Percentiles rank a stretch among this genome's conserved stretches.
phyloP scores from a whole-genome alignment of 2,888 invertebrate species.

The Craniophora ligustri region DNA sequence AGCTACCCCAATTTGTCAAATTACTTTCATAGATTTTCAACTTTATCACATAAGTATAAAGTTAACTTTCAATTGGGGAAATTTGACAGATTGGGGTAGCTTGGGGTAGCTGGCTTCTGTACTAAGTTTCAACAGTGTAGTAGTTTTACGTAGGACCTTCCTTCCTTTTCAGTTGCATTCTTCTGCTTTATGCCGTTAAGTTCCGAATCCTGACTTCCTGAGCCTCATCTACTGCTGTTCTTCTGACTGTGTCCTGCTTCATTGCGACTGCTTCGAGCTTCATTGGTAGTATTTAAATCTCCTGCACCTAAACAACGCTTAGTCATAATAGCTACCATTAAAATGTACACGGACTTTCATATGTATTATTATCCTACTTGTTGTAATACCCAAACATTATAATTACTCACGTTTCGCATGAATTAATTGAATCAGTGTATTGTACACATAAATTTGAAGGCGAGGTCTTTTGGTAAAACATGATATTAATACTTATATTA shows the following conservation, averaged over 20 bases:
- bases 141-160: neutral
- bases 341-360: too few species aligned
- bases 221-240: constrained; percentile 27
- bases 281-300: constrained; percentile 19
- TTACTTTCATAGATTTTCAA: too few species aligned
- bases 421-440: too few species aligned
- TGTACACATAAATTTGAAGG: too few species aligned
- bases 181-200: constrained; percentile 3
- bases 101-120: too few species aligned
- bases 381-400: neutral
- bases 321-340: too few species aligned
- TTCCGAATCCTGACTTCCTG: constrained; percentile 16
- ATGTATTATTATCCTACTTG: neutral
- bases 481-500: neutral
- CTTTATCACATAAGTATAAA: too few species aligned
- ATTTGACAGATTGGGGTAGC: too few species aligned
- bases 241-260: constrained; percentile 2
- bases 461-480: neutral
- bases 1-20: too few species aligned
- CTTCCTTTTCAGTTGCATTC: constrained; percentile 11
- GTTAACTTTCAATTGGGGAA: too few species aligned
- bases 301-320: neutral
- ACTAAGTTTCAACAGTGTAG: neutral
- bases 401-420: too few species aligned
- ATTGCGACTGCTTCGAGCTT: constrained; percentile 9